A percentile compares a stretch with the other conserved stretches of the same genome.
These are phyloP conservation scores for Pelusios castaneus DNA, from an alignment of 2,113 vertebrate genomes.

Conservation along the genomic window DNA sequence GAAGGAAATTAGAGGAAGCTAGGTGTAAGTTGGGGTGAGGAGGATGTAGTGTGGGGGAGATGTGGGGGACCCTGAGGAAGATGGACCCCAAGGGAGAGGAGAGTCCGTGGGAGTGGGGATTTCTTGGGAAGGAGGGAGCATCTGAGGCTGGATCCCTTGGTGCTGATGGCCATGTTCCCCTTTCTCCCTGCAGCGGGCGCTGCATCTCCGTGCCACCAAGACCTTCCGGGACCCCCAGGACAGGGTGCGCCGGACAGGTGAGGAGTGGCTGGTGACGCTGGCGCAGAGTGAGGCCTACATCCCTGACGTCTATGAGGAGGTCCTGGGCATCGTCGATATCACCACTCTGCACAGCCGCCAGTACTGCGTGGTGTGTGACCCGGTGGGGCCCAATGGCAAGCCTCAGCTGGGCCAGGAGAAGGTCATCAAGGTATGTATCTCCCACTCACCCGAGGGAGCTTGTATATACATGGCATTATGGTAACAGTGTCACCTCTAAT, in stretches of 20 bases:
- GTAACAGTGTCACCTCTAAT: not conserved
- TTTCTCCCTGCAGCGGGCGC: slow-evolving; percentile 79
- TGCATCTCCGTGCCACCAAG: slow-evolving; percentile 86
- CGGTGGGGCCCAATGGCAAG: slow-evolving; percentile 82
- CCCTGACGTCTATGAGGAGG: slow-evolving; percentile 87
- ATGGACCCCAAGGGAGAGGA: not conserved
- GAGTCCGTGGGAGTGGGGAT: too few species aligned
- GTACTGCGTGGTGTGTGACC: slow-evolving; percentile 90
- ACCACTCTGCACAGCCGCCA: slow-evolving; percentile 86
- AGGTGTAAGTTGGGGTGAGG: too few species aligned
- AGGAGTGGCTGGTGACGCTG: slow-evolving; percentile 91
- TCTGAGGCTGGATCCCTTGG: too few species aligned
- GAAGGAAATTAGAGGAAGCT: too few species aligned
- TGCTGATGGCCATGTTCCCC: not conserved
- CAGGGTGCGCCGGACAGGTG: slow-evolving; percentile 81
- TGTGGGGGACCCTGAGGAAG: not conserved
- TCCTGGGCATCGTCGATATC: slow-evolving; percentile 84
- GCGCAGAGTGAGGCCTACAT: slow-evolving; percentile 87
- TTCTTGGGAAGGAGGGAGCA: not conserved
- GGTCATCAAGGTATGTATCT: slow-evolving; percentile 85
- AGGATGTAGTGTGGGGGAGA: not conserved
- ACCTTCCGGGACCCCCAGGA: slow-evolving; percentile 81
- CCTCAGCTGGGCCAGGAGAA: slow-evolving; percentile 90
- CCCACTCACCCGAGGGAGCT: too few species aligned
- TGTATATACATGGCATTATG: not conserved